Percentiles rank a stretch among this genome's conserved stretches.
phyloP scores from a whole-genome alignment of 2,113 vertebrate genomes.

The Eudyptes chrysolophus region DNA sequence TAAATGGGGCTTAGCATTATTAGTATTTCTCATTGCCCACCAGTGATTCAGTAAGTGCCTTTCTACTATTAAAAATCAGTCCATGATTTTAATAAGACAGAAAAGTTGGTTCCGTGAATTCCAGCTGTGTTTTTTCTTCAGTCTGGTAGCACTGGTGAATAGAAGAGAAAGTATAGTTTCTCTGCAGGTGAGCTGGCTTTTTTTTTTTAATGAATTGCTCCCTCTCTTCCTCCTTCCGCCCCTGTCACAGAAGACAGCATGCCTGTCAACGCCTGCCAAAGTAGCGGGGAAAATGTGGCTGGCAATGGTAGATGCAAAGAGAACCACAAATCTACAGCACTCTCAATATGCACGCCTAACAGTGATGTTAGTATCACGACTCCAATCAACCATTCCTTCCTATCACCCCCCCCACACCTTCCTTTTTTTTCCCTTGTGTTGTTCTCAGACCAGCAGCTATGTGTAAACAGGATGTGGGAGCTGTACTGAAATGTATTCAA shows the following conservation, averaged over 20 bases:
- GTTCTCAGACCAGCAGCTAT: not conserved
- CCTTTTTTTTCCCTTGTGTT: not conserved
- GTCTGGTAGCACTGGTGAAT: not conserved
- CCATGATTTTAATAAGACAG: not conserved
- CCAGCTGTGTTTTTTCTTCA: not conserved
- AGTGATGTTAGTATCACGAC: not conserved
- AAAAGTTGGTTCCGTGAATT: slow-evolving; percentile 1
- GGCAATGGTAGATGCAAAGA: not conserved
- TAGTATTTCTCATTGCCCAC: not conserved
- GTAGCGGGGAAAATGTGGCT: not conserved
- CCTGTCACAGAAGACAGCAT: not conserved
- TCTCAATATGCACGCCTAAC: not conserved
- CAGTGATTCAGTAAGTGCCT: not conserved
- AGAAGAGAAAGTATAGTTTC: not conserved
- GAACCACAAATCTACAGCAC: not conserved
- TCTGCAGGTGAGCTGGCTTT: not conserved
- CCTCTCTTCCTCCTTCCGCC: not conserved
- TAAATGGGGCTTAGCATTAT: not conserved
- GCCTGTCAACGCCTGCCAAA: not conserved
- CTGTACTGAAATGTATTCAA: slow-evolving; percentile 15
- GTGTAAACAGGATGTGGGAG: slow-evolving; percentile 65
- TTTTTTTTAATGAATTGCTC: not conserved
- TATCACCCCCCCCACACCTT: not conserved
- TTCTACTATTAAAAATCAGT: not conserved
- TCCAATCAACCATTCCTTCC: not conserved